Conservation (phyloP, 2,888 invertebrate species). For the Penaeus monodon region DNA sequence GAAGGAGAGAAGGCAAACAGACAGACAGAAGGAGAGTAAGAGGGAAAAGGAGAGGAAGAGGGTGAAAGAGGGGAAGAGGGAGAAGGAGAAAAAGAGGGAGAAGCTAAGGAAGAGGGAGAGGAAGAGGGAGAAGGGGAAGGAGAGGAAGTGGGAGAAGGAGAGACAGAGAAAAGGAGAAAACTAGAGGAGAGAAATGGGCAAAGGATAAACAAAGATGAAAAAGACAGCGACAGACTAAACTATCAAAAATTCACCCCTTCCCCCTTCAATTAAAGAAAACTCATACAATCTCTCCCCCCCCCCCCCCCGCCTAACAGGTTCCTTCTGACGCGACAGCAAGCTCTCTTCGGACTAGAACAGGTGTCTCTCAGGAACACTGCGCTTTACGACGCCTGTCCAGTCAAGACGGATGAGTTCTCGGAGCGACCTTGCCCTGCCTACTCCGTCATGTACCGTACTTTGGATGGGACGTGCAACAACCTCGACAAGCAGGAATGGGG, state of each 20-base stretch:
- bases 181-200: background rate
- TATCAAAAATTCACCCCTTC: background rate
- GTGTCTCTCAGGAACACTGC: constrained; percentile 63
- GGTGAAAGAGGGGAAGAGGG: background rate
- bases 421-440: constrained; percentile 76
- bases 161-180: background rate
- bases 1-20: background rate
- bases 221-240: background rate
- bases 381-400: constrained; percentile 62
- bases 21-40: background rate
- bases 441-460: constrained; percentile 66
- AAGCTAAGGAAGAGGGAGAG: background rate
- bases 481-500: constrained; percentile 82
- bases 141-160: background rate
- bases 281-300: background rate
- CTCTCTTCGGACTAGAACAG: constrained; percentile 63
- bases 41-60: background rate
- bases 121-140: background rate
- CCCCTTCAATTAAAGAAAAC: background rate
- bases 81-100: background rate
- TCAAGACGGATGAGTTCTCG: constrained; percentile 70
- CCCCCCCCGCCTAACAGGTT: constrained; percentile 46
- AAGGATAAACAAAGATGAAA: background rate
- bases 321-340: constrained; percentile 62
- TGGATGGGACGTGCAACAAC: constrained; percentile 91